phyloP scores from a whole-genome alignment of 2,797 vertebrate species.

The Coregonus sp. region DNA sequence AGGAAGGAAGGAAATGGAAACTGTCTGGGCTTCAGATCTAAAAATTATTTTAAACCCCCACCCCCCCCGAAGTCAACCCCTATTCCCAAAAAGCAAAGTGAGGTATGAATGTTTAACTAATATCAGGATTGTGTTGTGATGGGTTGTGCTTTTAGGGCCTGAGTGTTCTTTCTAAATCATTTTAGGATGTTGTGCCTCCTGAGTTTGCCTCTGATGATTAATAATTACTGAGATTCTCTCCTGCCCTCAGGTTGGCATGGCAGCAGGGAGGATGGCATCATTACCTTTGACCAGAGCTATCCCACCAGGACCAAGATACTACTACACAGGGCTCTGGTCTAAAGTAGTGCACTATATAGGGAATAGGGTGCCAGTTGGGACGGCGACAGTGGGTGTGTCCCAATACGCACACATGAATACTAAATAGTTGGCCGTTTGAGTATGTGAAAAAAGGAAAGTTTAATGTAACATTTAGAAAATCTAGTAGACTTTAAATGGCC shows the following conservation, averaged over 20 bases:
- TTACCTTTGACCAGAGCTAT: no score
- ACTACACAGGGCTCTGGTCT: no score
- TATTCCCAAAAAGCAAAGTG: constrained; percentile 13
- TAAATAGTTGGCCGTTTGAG: no score
- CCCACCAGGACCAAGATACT: no score
- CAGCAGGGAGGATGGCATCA: constrained; percentile 26
- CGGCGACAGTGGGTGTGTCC: no score
- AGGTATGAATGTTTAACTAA: constrained; percentile 25
- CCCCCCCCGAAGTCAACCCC: constrained; percentile 16
- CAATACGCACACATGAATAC: no score
- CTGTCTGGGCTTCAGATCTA: constrained; percentile 2
- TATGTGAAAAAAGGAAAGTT: no score
- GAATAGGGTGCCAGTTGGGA: no score
- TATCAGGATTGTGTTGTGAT: constrained; percentile 25
- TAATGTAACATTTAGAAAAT: no score
- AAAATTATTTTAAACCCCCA: constrained; percentile 21
- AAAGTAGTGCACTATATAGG: no score
- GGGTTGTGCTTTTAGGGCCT: not conserved
- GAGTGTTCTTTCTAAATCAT: not conserved
- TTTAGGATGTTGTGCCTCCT: constrained; percentile 13
- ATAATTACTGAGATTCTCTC: constrained; percentile 22
- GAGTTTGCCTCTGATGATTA: constrained; percentile 24
- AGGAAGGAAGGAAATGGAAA: not conserved
- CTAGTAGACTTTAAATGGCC: no score
- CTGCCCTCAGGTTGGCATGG: constrained; percentile 15